phyloP scores from a whole-genome alignment of 2,797 vertebrate species.

The Karalla daura region DNA sequence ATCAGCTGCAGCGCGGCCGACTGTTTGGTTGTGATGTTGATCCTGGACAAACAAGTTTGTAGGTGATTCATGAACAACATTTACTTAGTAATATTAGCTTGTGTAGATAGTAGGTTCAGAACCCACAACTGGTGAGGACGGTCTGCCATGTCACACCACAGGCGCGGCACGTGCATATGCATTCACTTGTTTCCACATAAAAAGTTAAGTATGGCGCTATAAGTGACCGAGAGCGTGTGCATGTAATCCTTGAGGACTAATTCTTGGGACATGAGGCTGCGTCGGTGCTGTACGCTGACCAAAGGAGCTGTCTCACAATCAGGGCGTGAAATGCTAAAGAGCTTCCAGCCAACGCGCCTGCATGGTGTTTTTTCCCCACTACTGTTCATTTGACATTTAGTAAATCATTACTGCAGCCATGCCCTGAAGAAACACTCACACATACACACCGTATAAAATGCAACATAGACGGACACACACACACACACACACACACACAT shows the following conservation, averaged over 20 bases:
- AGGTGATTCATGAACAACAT: too few species aligned
- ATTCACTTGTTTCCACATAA: slow-evolving; percentile 23
- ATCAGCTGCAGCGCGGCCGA: too few species aligned
- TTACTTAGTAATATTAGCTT: too few species aligned
- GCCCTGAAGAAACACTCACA: slow-evolving; percentile 55
- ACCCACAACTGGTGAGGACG: too few species aligned
- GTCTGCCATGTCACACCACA: slow-evolving; percentile 28
- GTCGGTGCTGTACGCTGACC: slow-evolving; percentile 58
- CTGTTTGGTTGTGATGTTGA: too few species aligned
- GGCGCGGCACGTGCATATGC: background rate
- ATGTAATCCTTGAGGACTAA: slow-evolving; percentile 44
- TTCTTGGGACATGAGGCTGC: slow-evolving; percentile 52
- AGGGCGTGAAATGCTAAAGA: slow-evolving; percentile 86
- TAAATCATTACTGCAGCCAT: slow-evolving; percentile 80
- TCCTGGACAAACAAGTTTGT: too few species aligned
- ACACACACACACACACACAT: slow-evolving; percentile 29
- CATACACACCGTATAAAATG: slow-evolving; percentile 20
- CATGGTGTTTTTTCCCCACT: slow-evolving; percentile 79
- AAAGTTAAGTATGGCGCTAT: slow-evolving; percentile 26
- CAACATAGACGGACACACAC: slow-evolving; percentile 22
- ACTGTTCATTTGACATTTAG: slow-evolving; percentile 85
- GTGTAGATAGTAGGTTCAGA: slow-evolving; percentile 8
- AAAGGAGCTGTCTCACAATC: slow-evolving; percentile 80
- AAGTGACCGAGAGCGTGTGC: slow-evolving; percentile 37
- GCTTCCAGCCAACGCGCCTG: slow-evolving; percentile 79